Conservation (phyloP, 2,888 invertebrate species). For the Dasypogon diadema region DNA sequence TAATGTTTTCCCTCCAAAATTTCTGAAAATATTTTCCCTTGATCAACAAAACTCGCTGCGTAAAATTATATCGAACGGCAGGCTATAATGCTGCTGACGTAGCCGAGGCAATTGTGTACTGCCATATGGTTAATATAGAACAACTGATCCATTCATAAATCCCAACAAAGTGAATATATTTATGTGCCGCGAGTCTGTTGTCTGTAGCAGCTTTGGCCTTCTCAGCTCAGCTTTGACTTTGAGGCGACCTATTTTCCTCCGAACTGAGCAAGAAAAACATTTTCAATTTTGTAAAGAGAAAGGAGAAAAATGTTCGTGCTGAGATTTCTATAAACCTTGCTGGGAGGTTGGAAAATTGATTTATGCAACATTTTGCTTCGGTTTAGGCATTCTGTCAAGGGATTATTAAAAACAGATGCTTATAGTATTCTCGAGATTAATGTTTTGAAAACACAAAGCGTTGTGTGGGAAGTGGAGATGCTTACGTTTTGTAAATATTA, state of each 20-base stretch:
- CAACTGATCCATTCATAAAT: not conserved
- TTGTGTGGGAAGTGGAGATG: too few relatives aligned
- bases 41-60: not conserved
- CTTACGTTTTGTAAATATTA: too few relatives aligned
- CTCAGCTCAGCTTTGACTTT: not conserved
- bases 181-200: not conserved
- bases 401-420: not conserved
- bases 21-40: not conserved
- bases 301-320: not conserved
- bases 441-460: not conserved
- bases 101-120: not conserved
- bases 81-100: not conserved
- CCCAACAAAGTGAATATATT: not conserved
- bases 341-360: not conserved
- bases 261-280: not conserved
- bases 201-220: not conserved
- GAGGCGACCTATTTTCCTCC: not conserved
- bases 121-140: not conserved
- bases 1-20: not conserved
- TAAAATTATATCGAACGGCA: not conserved
- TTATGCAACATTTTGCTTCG: not conserved
- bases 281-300: not conserved
- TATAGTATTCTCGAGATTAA: not conserved
- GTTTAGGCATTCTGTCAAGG: not conserved
- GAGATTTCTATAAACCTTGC: not conserved